A percentile compares a stretch with the other conserved stretches of the same genome.
Conservation (phyloP, 2,797 vertebrate species). For the Protonibea diacanthus region DNA sequence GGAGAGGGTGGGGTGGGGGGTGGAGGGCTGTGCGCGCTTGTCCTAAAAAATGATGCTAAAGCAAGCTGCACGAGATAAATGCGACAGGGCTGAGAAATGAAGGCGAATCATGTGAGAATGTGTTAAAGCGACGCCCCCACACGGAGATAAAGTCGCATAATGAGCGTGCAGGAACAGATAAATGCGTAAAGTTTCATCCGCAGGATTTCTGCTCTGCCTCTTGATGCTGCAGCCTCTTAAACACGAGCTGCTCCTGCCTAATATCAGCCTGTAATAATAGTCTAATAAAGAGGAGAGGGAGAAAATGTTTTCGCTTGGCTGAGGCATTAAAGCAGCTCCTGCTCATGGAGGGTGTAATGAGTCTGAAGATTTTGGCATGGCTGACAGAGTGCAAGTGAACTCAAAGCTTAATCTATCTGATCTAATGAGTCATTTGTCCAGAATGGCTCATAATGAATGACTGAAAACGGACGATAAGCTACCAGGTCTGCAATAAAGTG, state of each 20-base stretch:
- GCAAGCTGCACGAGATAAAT: constrained; percentile 31
- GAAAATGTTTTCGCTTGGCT: constrained; percentile 32
- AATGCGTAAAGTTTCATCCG: constrained; percentile 31
- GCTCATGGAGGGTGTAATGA: constrained; percentile 14
- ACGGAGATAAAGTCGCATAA: constrained; percentile 22
- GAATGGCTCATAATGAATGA: constrained; percentile 16
- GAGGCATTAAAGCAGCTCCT: constrained; percentile 15
- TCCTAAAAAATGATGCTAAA: constrained; percentile 67
- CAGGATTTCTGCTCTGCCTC: constrained; percentile 12
- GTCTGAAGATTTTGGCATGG: constrained; percentile 24
- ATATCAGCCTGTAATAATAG: constrained; percentile 31
- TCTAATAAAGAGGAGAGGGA: constrained; percentile 25
- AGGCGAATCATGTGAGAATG: constrained; percentile 43
- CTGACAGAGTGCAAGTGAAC: constrained; percentile 37
- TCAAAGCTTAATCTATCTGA: constrained; percentile 33
- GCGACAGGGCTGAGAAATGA: constrained; percentile 61
- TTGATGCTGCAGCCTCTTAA: constrained; percentile 43
- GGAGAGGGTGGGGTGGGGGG: not conserved
- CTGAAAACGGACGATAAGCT: constrained; percentile 13
- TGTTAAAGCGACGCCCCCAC: constrained; percentile 59
- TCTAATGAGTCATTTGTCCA: constrained; percentile 46
- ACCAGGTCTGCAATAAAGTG: not conserved
- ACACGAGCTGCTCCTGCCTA: constrained; percentile 23
- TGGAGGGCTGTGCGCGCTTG: constrained; percentile 23
- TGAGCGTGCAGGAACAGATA: not conserved